Evolutionary conservation across 2,888 invertebrate genomes (phyloP).

Genomic region (Andrena flavipes): DNA sequence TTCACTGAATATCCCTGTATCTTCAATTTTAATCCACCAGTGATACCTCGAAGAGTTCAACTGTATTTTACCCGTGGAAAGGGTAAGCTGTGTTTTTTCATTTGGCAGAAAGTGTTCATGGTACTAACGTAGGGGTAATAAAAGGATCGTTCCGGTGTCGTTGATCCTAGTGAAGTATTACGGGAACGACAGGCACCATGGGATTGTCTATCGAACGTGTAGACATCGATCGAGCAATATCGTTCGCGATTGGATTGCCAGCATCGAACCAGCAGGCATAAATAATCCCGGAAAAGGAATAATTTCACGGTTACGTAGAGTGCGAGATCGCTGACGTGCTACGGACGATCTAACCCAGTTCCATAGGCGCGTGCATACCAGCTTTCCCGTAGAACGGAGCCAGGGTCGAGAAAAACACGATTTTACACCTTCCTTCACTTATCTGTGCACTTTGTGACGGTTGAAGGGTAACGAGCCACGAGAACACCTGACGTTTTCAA

Average conservation of each 20-base stretch:
- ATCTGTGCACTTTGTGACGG: slow-evolving; percentile 17
- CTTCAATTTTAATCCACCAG: too few relatives aligned
- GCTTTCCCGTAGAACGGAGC: slow-evolving; percentile 37
- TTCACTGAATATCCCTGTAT: too few relatives aligned
- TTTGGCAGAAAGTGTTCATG: too few relatives aligned
- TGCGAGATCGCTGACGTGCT: slow-evolving; percentile 70
- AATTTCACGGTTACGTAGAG: slow-evolving; percentile 71
- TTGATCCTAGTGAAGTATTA: background rate
- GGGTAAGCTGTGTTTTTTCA: too few relatives aligned
- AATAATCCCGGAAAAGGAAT: slow-evolving; percentile 68
- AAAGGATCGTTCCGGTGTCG: slow-evolving; percentile 3
- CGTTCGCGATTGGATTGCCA: slow-evolving; percentile 35
- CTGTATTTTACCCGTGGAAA: too few relatives aligned
- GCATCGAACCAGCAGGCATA: slow-evolving; percentile 47
- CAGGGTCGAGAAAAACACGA: slow-evolving; percentile 68
- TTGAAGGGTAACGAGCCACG: background rate
- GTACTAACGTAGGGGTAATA: background rate
- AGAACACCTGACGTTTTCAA: background rate
- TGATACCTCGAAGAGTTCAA: too few relatives aligned
- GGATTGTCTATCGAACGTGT: slow-evolving; percentile 44
- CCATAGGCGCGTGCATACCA: slow-evolving; percentile 63
- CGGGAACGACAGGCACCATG: background rate
- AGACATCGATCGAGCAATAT: slow-evolving; percentile 49
- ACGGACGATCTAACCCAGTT: slow-evolving; percentile 74
- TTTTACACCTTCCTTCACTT: slow-evolving; percentile 61